These are phyloP conservation scores for Slavum lentiscoides DNA, from an alignment of 2,888 invertebrate species.

Conservation along the genomic window DNA sequence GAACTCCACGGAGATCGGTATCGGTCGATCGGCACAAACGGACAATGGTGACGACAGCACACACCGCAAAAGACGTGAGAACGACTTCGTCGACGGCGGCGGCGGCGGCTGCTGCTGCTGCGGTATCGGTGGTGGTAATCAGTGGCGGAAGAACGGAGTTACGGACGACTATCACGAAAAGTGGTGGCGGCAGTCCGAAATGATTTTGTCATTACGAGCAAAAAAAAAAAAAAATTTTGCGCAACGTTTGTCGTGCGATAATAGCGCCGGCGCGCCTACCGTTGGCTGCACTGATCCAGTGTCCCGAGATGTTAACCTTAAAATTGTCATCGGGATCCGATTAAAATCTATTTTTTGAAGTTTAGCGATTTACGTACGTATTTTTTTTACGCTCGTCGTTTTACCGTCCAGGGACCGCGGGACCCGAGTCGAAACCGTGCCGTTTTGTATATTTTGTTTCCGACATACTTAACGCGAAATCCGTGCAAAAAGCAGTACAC, in stretches of 20 bases:
- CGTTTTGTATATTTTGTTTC: too few relatives aligned
- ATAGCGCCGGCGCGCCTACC: not conserved
- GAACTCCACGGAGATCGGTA: constrained; percentile 11
- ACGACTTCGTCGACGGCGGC: not conserved
- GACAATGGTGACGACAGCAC: not conserved
- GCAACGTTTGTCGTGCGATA: constrained; percentile 1
- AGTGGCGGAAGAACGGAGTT: not conserved
- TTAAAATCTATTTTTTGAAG: not conserved
- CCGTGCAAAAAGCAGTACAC: not conserved
- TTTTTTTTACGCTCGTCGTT: too few relatives aligned
- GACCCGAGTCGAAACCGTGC: too few relatives aligned
- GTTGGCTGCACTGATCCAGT: constrained; percentile 13
- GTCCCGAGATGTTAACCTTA: constrained; percentile 17
- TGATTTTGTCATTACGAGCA: constrained; percentile 18
- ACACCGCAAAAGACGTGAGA: not conserved
- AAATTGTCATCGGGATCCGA: not conserved
- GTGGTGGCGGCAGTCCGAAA: not conserved
- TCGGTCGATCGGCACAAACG: constrained; percentile 7
- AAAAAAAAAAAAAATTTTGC: not conserved
- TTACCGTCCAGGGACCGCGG: not conserved
- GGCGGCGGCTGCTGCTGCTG: too few relatives aligned
- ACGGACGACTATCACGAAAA: not conserved
- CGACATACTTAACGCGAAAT: not conserved
- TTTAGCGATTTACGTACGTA: too few relatives aligned
- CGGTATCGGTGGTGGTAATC: not conserved